These are phyloP conservation scores for Ahaetulla prasina DNA, from an alignment of 2,113 vertebrate species.

Conservation along the genomic window DNA sequence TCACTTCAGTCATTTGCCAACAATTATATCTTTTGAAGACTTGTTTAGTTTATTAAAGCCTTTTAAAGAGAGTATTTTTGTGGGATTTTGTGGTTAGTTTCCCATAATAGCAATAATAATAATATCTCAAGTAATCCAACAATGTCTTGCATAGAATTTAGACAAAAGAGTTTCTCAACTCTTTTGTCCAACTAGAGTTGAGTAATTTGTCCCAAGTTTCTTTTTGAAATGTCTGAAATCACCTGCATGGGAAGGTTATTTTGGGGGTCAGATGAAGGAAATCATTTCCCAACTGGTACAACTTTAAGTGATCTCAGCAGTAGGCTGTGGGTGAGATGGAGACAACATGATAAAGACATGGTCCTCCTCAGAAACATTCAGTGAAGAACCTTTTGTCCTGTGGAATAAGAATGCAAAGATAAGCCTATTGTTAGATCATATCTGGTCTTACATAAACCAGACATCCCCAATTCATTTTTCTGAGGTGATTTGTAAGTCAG, in stretches of 20 bases:
- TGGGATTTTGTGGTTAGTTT: neutral
- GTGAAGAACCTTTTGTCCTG: neutral
- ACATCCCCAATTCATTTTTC: neutral
- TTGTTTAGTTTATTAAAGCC: neutral
- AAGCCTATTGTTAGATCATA: neutral
- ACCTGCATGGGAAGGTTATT: neutral
- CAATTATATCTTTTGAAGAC: neutral
- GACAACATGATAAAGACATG: neutral
- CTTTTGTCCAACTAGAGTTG: neutral
- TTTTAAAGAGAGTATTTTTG: neutral
- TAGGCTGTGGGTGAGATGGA: neutral
- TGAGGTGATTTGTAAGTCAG: neutral
- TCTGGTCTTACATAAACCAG: neutral
- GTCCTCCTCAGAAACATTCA: neutral
- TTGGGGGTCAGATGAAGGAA: neutral
- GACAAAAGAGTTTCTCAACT: no score
- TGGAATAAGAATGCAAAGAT: neutral
- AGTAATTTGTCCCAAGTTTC: neutral
- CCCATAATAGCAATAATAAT: neutral
- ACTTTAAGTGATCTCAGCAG: neutral
- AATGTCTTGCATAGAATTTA: no score
- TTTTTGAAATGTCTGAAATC: neutral
- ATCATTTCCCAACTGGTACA: neutral
- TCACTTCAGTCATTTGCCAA: neutral
- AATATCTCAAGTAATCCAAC: no score